phyloP scores from a whole-genome alignment of 2,888 invertebrate genomes.

The Blastobasis adustella region DNA sequence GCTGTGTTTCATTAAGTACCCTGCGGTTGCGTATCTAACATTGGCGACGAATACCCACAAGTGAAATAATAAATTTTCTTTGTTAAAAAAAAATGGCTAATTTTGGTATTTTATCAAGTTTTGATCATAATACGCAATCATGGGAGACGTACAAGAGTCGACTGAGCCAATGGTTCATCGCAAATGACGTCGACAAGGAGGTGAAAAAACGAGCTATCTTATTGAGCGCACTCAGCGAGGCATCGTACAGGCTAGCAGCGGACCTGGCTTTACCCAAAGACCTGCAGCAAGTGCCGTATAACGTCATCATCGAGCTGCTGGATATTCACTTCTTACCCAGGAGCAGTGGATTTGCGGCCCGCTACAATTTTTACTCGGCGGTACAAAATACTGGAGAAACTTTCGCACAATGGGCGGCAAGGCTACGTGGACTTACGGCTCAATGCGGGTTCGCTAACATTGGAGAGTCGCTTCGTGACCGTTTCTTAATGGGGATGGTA shows the following conservation, averaged over 20 bases:
- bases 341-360: not conserved
- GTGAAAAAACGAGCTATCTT: conserved; percentile 13
- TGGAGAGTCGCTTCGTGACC: conserved; percentile 2
- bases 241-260: conserved; percentile 8
- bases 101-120: conserved; percentile 10
- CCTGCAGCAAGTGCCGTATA: not conserved
- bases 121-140: conserved; percentile 12
- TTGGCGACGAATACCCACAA: no score
- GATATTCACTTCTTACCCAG: not conserved
- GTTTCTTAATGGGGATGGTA: conserved; percentile 6
- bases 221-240: conserved; percentile 14
- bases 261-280: not conserved
- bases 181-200: conserved; percentile 8
- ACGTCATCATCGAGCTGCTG: not conserved
- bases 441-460: conserved; percentile 3
- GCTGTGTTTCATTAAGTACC: no score
- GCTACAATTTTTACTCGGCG: not conserved
- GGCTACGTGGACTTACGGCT: conserved; percentile 3
- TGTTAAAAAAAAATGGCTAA: no score
- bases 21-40: no score
- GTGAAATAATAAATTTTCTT: no score
- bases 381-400: conserved; percentile 1
- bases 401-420: conserved; percentile 5
- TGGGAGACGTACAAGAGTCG: conserved; percentile 13
- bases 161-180: conserved; percentile 12